These are phyloP conservation scores for Amiota communis DNA, from an alignment of 2,888 invertebrate species.

Conservation along the genomic window DNA sequence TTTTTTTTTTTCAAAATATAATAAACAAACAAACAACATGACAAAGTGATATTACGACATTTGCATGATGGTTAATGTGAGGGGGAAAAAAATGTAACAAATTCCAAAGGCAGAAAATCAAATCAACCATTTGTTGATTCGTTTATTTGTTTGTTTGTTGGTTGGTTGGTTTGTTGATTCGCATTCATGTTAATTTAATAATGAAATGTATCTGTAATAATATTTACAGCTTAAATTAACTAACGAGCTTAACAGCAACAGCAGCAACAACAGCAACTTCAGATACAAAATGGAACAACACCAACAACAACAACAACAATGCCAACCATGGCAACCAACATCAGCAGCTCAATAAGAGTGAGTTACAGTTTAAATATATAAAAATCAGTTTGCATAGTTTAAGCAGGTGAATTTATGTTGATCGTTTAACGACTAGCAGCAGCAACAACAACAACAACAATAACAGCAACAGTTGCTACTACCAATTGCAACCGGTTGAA, in stretches of 20 bases:
- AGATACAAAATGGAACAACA: not conserved
- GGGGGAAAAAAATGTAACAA: slow-evolving; percentile 32
- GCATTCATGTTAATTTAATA: slow-evolving; percentile 56
- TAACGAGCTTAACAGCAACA: slow-evolving; percentile 54
- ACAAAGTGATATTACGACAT: too few relatives aligned
- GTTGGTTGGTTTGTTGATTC: not conserved
- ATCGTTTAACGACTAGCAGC: slow-evolving; percentile 32
- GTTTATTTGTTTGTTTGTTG: not conserved
- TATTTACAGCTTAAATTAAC: slow-evolving; percentile 67
- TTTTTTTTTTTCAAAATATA: too few relatives aligned
- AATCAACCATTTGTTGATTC: not conserved
- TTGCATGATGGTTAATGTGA: not conserved
- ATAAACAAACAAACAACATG: too few relatives aligned
- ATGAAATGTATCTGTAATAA: slow-evolving; percentile 60
- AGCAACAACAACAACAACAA: slow-evolving; percentile 41
- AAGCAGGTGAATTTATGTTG: slow-evolving; percentile 48
- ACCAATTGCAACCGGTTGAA: not conserved
- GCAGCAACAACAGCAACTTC: slow-evolving; percentile 20
- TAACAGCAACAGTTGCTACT: not conserved
- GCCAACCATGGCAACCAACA: not conserved
- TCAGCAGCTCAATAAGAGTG: slow-evolving; percentile 13
- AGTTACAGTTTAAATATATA: slow-evolving; percentile 26
- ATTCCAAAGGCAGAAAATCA: slow-evolving; percentile 8
- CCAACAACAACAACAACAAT: slow-evolving; percentile 16
- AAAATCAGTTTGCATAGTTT: slow-evolving; percentile 41